Evolutionary conservation across 2,113 vertebrate genomes (phyloP).

Genomic region (Drymodes brunneopygia): DNA sequence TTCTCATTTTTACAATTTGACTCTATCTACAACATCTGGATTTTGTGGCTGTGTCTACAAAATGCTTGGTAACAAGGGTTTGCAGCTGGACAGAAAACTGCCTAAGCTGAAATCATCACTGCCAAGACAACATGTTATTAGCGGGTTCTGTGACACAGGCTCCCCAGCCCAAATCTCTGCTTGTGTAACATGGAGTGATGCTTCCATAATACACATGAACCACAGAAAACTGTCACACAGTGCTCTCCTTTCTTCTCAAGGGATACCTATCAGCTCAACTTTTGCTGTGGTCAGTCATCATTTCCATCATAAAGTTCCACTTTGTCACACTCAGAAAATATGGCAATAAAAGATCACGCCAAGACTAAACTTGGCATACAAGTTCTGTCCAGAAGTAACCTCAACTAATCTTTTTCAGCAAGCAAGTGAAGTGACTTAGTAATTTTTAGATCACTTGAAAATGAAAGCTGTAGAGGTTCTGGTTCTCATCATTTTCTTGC

Average conservation of each 20-base stretch:
- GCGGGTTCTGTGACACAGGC: neutral
- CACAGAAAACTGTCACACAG: neutral
- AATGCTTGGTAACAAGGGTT: neutral
- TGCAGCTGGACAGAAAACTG: neutral
- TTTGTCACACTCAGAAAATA: slow-evolving; percentile 6
- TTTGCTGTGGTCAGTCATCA: slow-evolving; percentile 9
- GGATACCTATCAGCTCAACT: neutral
- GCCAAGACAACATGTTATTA: neutral
- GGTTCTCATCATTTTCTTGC: neutral
- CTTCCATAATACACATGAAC: neutral
- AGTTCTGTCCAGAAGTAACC: slow-evolving; percentile 44
- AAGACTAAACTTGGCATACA: slow-evolving; percentile 27
- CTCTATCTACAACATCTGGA: neutral
- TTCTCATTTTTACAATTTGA: neutral
- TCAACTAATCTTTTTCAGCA: neutral
- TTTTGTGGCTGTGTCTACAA: neutral
- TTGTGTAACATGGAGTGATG: neutral
- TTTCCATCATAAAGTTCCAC: slow-evolving; percentile 21
- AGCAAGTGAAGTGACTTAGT: neutral
- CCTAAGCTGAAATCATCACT: neutral
- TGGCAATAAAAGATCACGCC: slow-evolving; percentile 3
- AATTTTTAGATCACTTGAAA: neutral
- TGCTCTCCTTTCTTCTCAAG: neutral
- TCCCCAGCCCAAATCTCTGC: neutral
- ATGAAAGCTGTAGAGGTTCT: slow-evolving; percentile 4